A percentile compares a stretch with the other conserved stretches of the same genome.
Evolutionary conservation across 2,888 invertebrate species (phyloP).

Genomic region (Pollenia labialis): DNA sequence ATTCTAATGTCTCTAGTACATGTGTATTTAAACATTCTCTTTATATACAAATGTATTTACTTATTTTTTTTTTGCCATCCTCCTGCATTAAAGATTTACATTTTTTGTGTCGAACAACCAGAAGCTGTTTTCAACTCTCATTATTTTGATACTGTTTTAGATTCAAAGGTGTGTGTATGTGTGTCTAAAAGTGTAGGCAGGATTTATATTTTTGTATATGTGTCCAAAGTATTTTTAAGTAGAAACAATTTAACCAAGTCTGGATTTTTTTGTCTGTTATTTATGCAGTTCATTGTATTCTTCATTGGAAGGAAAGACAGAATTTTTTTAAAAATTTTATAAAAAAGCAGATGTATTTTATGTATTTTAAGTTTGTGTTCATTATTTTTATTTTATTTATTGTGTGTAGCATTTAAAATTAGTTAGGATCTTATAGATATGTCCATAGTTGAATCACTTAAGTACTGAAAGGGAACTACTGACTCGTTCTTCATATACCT

Average conservation of each 20-base stretch:
- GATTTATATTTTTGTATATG: neutral
- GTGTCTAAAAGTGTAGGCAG: neutral
- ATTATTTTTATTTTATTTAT: no score
- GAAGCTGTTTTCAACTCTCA: conserved; percentile 2
- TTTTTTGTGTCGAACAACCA: neutral
- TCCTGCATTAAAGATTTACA: neutral
- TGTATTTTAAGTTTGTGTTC: no score
- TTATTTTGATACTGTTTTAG: neutral
- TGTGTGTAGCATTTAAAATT: no score
- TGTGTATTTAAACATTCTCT: conserved; percentile 3
- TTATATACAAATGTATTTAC: no score
- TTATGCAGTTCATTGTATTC: conserved; percentile 35
- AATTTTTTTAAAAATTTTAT: no score
- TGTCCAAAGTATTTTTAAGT: neutral
- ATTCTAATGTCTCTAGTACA: no score
- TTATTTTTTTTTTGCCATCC: neutral
- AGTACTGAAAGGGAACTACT: no score
- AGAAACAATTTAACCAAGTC: neutral
- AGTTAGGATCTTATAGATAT: no score
- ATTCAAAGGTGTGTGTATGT: neutral
- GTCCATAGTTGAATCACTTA: no score
- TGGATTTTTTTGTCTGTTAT: neutral
- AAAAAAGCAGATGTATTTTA: no score
- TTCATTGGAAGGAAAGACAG: conserved; percentile 1
- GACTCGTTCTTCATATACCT: no score